These are phyloP conservation scores for Aleiodes sp. DNA, from an alignment of 1,140 invertebrate genomes.

Conservation along the genomic window DNA sequence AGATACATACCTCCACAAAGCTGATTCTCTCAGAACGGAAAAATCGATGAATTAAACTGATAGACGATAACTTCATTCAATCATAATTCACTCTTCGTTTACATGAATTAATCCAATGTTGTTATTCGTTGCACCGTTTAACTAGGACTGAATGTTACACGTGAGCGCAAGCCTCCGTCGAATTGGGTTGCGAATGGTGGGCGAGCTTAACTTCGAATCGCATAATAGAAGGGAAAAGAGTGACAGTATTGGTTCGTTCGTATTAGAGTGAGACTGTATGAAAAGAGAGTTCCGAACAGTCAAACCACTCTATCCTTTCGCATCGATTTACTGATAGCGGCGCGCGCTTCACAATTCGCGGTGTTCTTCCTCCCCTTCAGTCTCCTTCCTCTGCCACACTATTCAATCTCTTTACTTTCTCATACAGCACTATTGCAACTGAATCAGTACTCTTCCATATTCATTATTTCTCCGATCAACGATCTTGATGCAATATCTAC, in stretches of 20 bases:
- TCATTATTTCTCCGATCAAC: no score
- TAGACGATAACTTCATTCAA: background rate
- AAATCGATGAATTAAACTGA: background rate
- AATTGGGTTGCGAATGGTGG: constrained; percentile 17
- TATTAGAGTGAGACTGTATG: background rate
- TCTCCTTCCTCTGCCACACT: background rate
- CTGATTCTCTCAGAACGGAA: background rate
- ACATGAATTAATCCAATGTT: background rate
- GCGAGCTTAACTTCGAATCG: constrained; percentile 52
- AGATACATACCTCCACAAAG: no score
- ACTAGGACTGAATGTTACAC: constrained; percentile 24
- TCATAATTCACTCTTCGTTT: background rate
- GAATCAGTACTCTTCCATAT: no score
- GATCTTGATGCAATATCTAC: no score
- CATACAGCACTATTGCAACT: background rate
- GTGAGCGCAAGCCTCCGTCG: constrained; percentile 11
- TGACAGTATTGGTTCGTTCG: constrained; percentile 7
- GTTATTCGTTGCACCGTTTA: background rate
- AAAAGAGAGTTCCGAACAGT: background rate
- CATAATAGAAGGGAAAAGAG: background rate
- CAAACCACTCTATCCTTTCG: constrained; percentile 31
- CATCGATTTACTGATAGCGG: constrained; percentile 48
- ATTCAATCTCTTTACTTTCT: background rate
- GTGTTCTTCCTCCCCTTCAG: background rate
- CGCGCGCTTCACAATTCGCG: constrained; percentile 38